These are phyloP conservation scores for Morus bassanus DNA, from an alignment of 2,797 vertebrate genomes.

Conservation along the genomic window DNA sequence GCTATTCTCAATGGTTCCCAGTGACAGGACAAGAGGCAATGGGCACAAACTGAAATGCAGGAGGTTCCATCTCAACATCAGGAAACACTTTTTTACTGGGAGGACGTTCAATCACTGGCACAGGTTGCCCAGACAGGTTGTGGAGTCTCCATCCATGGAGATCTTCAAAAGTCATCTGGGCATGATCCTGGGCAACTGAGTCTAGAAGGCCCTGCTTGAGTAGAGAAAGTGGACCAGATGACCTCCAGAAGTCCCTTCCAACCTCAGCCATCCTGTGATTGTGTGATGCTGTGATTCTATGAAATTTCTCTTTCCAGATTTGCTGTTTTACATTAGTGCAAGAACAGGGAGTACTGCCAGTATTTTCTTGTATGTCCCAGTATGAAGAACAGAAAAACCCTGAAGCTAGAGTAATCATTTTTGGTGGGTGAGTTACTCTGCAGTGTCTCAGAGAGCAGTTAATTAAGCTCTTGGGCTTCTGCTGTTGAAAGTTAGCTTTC, in stretches of 20 bases:
- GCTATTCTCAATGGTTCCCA: background rate
- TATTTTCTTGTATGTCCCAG: background rate
- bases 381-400: background rate
- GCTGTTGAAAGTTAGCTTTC: background rate
- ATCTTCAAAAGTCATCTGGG: background rate
- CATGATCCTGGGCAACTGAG: background rate
- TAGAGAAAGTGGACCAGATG: background rate
- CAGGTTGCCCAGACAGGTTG: background rate
- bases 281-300: background rate
- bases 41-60: background rate
- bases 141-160: background rate
- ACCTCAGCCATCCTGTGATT: background rate
- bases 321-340: background rate
- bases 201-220: background rate
- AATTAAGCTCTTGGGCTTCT: background rate
- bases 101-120: background rate
- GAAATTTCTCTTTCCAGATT: background rate
- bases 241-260: background rate
- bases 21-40: background rate
- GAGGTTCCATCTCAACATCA: background rate
- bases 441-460: background rate
- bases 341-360: background rate
- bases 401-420: background rate
- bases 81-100: background rate
- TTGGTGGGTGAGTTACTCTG: background rate